Conservation (phyloP, 2,888 invertebrate species). For the Netelia virgata region DNA sequence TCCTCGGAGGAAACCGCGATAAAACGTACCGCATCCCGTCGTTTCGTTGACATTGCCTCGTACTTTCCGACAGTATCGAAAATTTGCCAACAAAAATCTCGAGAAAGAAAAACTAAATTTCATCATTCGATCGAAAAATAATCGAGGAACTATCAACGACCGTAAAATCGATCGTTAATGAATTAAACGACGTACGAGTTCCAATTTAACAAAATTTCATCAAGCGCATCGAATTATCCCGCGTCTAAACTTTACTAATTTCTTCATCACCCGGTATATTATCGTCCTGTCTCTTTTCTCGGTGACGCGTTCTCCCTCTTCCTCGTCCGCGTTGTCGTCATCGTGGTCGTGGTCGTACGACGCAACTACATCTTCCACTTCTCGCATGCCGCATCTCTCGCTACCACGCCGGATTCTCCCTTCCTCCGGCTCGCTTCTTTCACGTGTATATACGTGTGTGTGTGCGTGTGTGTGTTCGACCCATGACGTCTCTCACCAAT, state of each 20-base stretch:
- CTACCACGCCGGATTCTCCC: slow-evolving; percentile 12
- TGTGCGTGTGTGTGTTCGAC: slow-evolving; percentile 35
- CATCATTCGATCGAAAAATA: not conserved
- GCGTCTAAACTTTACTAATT: slow-evolving; percentile 1
- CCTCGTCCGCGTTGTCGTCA: slow-evolving; percentile 24
- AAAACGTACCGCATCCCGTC: not conserved
- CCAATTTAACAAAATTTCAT: too few relatives aligned
- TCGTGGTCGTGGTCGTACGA: slow-evolving; percentile 12
- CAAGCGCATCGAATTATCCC: too few relatives aligned
- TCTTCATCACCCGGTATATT: slow-evolving; percentile 69
- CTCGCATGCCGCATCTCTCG: slow-evolving; percentile 17
- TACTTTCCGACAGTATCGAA: not conserved
- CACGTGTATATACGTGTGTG: slow-evolving; percentile 3
- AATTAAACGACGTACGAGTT: too few relatives aligned
- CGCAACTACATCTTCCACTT: slow-evolving; percentile 56
- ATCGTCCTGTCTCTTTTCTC: slow-evolving; percentile 27
- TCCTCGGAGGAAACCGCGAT: slow-evolving; percentile 18
- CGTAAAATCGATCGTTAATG: too few relatives aligned
- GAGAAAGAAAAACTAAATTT: not conserved
- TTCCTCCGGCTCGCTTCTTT: slow-evolving; percentile 26
- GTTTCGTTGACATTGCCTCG: not conserved
- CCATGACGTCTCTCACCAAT: slow-evolving; percentile 47
- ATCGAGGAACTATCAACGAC: too few relatives aligned
- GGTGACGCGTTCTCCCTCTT: slow-evolving; percentile 27
- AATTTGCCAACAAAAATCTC: not conserved